Evolutionary conservation across 2,113 vertebrate genomes (phyloP), one percentile per base, ranked within the genome.

Genomic region (Tachysurus vachellii): DNA sequence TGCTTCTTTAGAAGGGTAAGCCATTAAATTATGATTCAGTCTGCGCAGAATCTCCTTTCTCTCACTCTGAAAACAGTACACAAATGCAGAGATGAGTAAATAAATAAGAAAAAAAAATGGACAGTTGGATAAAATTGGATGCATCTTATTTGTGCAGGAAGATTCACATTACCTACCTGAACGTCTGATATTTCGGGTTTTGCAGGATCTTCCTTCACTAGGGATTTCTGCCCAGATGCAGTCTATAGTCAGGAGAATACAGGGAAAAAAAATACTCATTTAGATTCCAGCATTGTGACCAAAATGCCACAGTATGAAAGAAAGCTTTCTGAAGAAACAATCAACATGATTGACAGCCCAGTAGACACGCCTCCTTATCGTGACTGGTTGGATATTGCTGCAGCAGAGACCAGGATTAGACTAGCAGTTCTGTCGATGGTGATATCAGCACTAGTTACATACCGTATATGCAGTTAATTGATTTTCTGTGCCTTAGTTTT

Each of bases 11-110:
- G 88, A 73, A 54, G 80, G 94, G 89, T 96, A 96, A 86, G 93
- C 91, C 94, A 97, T 98, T 83, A 98, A 92, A 93, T 97, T 98
- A 92, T 99, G 94, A 93, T 99, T 99, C 59, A 99, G 94, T 89
- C 97, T 94, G 83, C 92, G 95, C 10, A 99, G 93, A 93, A 99
- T 99, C 92, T 98, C 96, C 91, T 95, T 95, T 85, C 99, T 99
- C 87, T 96, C 95, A 92, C 88, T 97, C 97, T 99, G 92, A 87
- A 4, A 61, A n/a, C 70, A 59, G 5, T 44, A 19, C 3, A 80
- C 26, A 23, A 50, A 6, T 26, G 21, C 23, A n/a, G 73, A 26
- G 4, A 10, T 5, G 5, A 9, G 68, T 21, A 10, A 31, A 23
- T 14, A 14, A 70, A 70, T 13, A 68, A 23, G 28, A 14, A 70